phyloP scores from a whole-genome alignment of 1,140 invertebrate genomes.

The Zaprionus tsacasi region DNA sequence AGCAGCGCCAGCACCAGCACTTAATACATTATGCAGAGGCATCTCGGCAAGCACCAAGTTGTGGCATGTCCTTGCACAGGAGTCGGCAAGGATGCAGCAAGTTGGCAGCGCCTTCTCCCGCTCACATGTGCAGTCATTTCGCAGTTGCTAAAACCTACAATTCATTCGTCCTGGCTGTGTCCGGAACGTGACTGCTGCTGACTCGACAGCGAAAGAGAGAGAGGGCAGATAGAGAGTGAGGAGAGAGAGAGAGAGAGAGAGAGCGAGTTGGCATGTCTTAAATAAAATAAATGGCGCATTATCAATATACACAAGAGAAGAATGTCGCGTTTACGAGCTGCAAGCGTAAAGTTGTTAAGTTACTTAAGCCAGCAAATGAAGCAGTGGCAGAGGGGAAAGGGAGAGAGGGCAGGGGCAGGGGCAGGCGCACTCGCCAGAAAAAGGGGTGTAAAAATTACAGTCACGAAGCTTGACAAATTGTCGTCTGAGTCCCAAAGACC shows the following conservation, averaged over 20 bases:
- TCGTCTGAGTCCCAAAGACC: conserved; percentile 49
- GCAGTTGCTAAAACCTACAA: conserved; percentile 79
- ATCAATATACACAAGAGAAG: conserved; percentile 82
- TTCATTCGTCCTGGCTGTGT: conserved; percentile 65
- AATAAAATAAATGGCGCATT: conserved; percentile 83
- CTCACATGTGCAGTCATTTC: conserved; percentile 59
- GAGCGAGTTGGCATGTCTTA: conserved; percentile 74
- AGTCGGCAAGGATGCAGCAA: background rate
- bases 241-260: conserved; percentile 26
- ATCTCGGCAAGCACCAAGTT: conserved; percentile 47
- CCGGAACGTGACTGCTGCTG: conserved; percentile 68
- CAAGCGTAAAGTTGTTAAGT: conserved; percentile 83
- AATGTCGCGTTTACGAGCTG: conserved; percentile 76
- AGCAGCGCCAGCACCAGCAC: conserved; percentile 59
- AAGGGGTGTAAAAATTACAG: conserved; percentile 41
- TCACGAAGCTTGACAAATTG: conserved; percentile 81
- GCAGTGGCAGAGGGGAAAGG: conserved; percentile 47
- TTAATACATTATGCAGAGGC: conserved; percentile 81
- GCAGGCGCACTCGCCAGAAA: background rate
- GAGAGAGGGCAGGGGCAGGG: conserved; percentile 19
- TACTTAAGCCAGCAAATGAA: conserved; percentile 83
- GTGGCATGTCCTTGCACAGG: conserved; percentile 75
- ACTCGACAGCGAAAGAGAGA: conserved; percentile 34
- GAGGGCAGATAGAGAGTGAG: conserved; percentile 3
- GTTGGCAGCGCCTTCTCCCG: background rate